Evolutionary conservation across 35 echinoderm and acorn worm genomes (phyloP).

Genomic region (Acanthaster planci): DNA sequence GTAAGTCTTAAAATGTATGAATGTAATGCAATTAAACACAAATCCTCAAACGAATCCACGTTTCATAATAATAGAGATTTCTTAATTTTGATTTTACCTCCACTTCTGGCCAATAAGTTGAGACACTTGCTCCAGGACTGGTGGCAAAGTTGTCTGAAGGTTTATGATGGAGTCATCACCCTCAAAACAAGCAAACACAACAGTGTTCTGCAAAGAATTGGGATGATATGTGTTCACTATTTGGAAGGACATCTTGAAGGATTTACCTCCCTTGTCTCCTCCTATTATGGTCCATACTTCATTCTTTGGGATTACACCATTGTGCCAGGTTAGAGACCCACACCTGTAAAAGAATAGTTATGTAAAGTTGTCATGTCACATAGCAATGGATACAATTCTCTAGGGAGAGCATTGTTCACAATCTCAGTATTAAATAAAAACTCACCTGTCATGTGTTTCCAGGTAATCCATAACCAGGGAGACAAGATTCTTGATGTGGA

Average conservation of each 20-base stretch:
- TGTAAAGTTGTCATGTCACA: too few relatives aligned
- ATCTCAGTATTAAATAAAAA: not conserved
- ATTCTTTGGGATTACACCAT: not conserved
- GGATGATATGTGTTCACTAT: conserved; percentile 9
- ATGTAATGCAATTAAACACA: too few relatives aligned
- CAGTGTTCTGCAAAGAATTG: conserved; percentile 28
- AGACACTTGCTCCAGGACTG: conserved; percentile 8
- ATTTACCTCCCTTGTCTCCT: conserved; percentile 40
- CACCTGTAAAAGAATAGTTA: not conserved
- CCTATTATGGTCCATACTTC: conserved; percentile 30
- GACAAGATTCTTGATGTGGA: not conserved
- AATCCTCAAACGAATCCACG: too few relatives aligned
- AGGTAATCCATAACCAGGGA: not conserved
- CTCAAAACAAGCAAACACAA: conserved; percentile 3
- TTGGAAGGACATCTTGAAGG: conserved; percentile 37
- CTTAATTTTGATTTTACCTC: not conserved
- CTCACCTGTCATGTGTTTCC: conserved; percentile 1
- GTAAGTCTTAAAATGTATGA: too few relatives aligned
- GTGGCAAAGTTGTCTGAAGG: not conserved
- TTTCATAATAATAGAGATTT: too few relatives aligned
- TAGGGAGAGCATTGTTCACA: too few relatives aligned
- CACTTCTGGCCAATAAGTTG: not conserved
- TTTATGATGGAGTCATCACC: conserved; percentile 10
- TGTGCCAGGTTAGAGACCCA: conserved; percentile 35
- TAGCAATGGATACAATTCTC: not conserved